Evolutionary conservation across 2,888 invertebrate genomes (phyloP).

Genomic region (Schizotus pectinicornis): DNA sequence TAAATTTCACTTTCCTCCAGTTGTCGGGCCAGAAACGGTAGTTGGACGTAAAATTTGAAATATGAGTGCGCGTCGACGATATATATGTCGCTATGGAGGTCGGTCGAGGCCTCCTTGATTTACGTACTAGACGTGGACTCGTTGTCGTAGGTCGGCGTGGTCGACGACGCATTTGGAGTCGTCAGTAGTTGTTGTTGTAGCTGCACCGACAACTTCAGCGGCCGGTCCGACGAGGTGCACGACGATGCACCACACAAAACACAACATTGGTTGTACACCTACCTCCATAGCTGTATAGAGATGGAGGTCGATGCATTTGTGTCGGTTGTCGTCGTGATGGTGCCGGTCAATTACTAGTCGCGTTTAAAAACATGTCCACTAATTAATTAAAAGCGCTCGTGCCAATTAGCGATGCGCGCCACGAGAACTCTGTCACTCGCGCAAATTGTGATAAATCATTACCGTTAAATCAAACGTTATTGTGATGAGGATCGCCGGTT

Average conservation of each 20-base stretch:
- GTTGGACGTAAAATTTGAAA: slow-evolving; percentile 45
- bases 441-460: slow-evolving; percentile 53
- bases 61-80: slow-evolving; percentile 41
- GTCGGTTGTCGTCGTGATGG: slow-evolving; percentile 3
- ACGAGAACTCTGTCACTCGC: slow-evolving; percentile 49
- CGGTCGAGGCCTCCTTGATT: slow-evolving; percentile 43
- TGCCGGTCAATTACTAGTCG: slow-evolving; percentile 45
- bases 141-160: slow-evolving; percentile 45
- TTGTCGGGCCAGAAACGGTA: slow-evolving; percentile 38
- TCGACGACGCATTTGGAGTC: slow-evolving; percentile 8
- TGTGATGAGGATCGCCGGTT: neutral
- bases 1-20: slow-evolving; percentile 40
- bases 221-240: neutral
- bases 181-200: neutral
- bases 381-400: slow-evolving; percentile 48
- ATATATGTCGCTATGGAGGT: slow-evolving; percentile 40
- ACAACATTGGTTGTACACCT: neutral
- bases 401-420: slow-evolving; percentile 50
- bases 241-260: too few species aligned
- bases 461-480: slow-evolving; percentile 46
- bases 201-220: slow-evolving; percentile 6
- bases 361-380: slow-evolving; percentile 49
- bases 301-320: neutral
- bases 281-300: too few species aligned
- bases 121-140: slow-evolving; percentile 42